A percentile compares a stretch with the other conserved stretches of the same genome.
Conservation (phyloP, 2,113 vertebrate genomes). For the Coryphaenoides rupestris region DNA sequence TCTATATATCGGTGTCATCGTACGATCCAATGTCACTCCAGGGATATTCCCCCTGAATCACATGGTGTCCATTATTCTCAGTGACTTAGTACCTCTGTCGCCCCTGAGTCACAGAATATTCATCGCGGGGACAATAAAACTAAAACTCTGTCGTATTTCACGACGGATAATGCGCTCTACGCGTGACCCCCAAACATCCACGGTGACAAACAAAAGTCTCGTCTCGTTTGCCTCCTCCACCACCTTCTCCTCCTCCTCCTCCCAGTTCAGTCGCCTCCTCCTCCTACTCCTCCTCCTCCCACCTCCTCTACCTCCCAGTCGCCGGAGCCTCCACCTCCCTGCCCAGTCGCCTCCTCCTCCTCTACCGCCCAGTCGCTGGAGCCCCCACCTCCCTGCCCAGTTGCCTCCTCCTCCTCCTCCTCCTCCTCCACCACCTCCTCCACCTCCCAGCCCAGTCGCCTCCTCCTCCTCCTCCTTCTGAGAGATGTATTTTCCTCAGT, state of each 20-base stretch:
- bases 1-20: too few relatives aligned
- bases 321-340: conserved; percentile 9
- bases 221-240: not conserved
- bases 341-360: too few relatives aligned
- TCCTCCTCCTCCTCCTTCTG: conserved; percentile 35
- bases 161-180: conserved; percentile 33
- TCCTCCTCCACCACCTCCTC: conserved; percentile 10
- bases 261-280: conserved; percentile 28
- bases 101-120: not conserved
- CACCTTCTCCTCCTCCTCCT: too few relatives aligned
- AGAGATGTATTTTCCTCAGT: conserved; percentile 51
- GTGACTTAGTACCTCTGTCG: not conserved
- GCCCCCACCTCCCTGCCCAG: too few relatives aligned
- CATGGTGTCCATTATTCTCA: not conserved
- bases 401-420: not conserved
- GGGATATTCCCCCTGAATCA: too few relatives aligned
- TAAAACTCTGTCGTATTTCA: conserved; percentile 21
- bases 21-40: too few relatives aligned
- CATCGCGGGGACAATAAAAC: conserved; percentile 4
- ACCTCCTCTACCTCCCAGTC: conserved; percentile 17
- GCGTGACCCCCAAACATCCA: not conserved
- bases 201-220: too few relatives aligned
- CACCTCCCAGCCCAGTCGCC: conserved; percentile 20
- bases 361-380: conserved; percentile 14
- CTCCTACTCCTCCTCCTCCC: too few relatives aligned